A percentile compares a stretch with the other conserved stretches of the same genome.
These are phyloP conservation scores for Oncorhynchus kisutch DNA, from an alignment of 2,113 vertebrate species.

Conservation along the genomic window DNA sequence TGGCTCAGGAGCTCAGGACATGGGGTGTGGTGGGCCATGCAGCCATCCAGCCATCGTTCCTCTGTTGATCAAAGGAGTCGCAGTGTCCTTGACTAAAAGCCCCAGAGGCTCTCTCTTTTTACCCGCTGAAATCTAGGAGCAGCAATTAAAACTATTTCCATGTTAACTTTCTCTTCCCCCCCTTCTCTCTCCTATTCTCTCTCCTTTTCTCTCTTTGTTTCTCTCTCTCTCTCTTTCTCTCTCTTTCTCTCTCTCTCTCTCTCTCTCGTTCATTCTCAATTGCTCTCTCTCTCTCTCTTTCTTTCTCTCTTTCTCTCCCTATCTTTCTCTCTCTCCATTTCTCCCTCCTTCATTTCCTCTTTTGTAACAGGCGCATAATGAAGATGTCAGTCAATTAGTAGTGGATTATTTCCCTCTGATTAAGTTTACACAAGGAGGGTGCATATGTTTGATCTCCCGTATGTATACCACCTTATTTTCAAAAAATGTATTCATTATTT, in stretches of 20 bases:
- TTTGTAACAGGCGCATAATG: background rate
- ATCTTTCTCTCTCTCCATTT: background rate
- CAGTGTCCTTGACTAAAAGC: conserved; percentile 23
- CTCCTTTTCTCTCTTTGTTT: background rate
- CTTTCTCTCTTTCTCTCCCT: background rate
- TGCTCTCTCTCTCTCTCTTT: background rate
- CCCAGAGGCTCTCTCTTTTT: conserved; percentile 13
- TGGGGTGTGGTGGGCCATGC: background rate
- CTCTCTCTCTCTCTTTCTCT: too few relatives aligned
- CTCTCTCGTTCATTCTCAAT: background rate
- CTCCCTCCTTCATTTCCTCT: background rate
- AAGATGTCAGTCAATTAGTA: background rate
- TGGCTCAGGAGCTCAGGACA: background rate
- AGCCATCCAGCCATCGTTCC: background rate
- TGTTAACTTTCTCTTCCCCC: background rate
- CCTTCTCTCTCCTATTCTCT: background rate
- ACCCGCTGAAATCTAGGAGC: conserved; percentile 10
- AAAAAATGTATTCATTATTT: background rate
- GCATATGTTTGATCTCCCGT: background rate
- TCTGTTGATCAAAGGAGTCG: conserved; percentile 32
- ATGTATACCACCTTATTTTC: background rate
- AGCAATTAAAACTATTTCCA: conserved; percentile 30
- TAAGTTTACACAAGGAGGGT: background rate
- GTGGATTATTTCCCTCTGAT: background rate
- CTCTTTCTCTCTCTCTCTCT: background rate